Evolutionary conservation across 2,888 invertebrate genomes (phyloP), one percentile per base, ranked within the genome.

Genomic region (Rutpela maculata): DNA sequence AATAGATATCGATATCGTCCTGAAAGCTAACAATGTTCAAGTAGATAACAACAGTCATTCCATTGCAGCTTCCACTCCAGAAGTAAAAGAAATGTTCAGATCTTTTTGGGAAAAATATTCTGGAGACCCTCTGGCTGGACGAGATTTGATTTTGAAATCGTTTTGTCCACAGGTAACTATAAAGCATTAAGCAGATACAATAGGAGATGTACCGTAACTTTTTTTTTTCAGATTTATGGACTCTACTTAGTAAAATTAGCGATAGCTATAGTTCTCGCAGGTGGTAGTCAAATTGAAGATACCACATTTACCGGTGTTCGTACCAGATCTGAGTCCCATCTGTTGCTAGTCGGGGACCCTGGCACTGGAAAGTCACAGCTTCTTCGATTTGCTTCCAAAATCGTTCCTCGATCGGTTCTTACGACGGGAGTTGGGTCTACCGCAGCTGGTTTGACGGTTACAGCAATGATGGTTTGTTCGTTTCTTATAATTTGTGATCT

Each of bases 341-440:
- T 98, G 79, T 90, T 98, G 70, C 88, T 98, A 31, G 95, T 97
- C 22, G 98, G 98, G 5, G 98, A 98, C 91, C 94, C 95, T 87
- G 97, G 97, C 15, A 97, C 97, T 0, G 97, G 96, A 6, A 97
- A 97, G 88, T 97, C 97, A 0, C 96, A 97, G 88, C 90, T 98
- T 69, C 75, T 82, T 26, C 93, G 94, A 80, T 93, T 95, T 79
- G 95, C 94, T 2, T 90, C 93, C 6, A 93, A 92, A 89, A 88
- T 92, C 88, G 93, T 91, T 2, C 92, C 95, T 0, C 91, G 97
- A 11, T 95, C 97, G 0, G 95, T 97, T 10, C 91, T 96, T 82
- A 97, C 97, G 0, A 97, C 97, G 2, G 97, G 97, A 0, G 93
- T 96, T 31, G 97, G 97, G 0, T 95, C 95, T 50, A 96, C 97